These are phyloP conservation scores for Oscheius sp. DNA, from an alignment of 1,140 invertebrate species.

Conservation along the genomic window DNA sequence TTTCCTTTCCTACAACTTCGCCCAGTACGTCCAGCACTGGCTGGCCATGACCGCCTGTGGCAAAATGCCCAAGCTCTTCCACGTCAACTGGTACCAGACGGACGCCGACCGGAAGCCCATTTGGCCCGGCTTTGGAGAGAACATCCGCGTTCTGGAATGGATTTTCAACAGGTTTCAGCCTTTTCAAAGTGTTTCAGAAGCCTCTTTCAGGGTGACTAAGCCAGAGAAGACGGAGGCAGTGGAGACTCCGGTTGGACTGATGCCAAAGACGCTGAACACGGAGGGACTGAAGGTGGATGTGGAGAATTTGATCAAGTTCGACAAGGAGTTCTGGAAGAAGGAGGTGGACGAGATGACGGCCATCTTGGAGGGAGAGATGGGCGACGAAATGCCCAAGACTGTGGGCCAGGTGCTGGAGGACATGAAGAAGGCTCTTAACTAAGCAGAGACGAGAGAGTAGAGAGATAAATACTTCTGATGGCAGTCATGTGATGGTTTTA, in stretches of 20 bases:
- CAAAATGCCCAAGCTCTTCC: constrained; percentile 23
- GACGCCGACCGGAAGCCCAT: constrained; percentile 8
- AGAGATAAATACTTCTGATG: no score
- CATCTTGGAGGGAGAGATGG: not conserved
- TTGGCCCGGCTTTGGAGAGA: constrained; percentile 39
- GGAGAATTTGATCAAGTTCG: constrained; percentile 11
- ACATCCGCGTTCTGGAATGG: constrained; percentile 27
- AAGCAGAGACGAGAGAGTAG: no score
- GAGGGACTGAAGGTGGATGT: constrained; percentile 15
- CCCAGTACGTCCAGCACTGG: constrained; percentile 20
- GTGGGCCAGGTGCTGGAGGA: not conserved
- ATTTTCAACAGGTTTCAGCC: not conserved
- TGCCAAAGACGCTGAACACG: constrained; percentile 18
- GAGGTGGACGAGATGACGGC: constrained; percentile 11
- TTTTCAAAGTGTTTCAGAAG: not conserved
- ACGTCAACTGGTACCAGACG: constrained; percentile 27
- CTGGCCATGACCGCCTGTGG: not conserved
- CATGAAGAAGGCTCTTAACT: not conserved
- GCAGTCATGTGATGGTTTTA: no score
- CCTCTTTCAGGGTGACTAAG: constrained; percentile 1
- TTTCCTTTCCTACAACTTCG: constrained; percentile 24
- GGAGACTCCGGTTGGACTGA: constrained; percentile 17
- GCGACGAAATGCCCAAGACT: not conserved
- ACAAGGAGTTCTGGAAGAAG: constrained; percentile 26
- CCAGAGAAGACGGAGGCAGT: not conserved